phyloP scores from a whole-genome alignment of 1,140 invertebrate genomes.

The Oncopeltus fasciatus region DNA sequence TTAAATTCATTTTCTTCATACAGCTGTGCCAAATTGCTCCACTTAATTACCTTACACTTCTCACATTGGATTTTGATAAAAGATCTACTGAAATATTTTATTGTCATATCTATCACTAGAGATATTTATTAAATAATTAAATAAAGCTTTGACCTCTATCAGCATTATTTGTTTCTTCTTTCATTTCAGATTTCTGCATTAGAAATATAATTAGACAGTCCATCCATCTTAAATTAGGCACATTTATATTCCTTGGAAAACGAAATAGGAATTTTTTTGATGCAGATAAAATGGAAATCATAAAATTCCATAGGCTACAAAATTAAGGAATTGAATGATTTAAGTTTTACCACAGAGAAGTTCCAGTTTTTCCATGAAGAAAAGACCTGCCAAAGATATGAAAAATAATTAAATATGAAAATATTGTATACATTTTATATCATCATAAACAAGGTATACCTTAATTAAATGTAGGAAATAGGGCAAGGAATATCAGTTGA shows the following conservation, averaged over 20 bases:
- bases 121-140: neutral
- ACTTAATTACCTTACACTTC: no score
- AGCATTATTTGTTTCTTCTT: neutral
- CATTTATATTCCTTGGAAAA: neutral
- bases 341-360: neutral
- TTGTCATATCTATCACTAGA: slow-evolving; percentile 8
- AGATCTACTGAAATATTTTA: neutral
- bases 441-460: neutral
- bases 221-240: neutral
- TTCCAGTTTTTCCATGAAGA: neutral
- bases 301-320: no score
- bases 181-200: neutral
- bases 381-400: neutral
- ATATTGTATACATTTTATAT: neutral
- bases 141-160: slow-evolving; percentile 4
- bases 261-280: neutral
- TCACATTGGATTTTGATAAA: neutral
- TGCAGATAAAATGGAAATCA: neutral
- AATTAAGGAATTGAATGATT: no score
- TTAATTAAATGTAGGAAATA: neutral
- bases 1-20: no score
- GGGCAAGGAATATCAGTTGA: slow-evolving; percentile 11
- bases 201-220: neutral
- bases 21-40: no score
- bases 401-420: neutral